These are phyloP conservation scores for Mellivora capensis DNA, from an alignment of 2,113 vertebrate genomes.

Conservation along the genomic window DNA sequence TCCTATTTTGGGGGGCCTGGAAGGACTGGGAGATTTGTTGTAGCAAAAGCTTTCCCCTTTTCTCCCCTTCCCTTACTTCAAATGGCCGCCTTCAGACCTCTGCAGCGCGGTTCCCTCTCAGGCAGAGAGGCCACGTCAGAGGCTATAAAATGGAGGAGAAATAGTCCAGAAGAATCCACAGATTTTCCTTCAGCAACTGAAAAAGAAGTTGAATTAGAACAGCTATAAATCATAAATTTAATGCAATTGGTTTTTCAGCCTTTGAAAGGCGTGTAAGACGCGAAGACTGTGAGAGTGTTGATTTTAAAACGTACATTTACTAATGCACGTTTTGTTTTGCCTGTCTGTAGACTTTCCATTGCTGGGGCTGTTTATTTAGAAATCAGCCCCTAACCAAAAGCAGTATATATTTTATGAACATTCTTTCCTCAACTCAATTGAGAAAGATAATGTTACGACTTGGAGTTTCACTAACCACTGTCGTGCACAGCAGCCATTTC, in stretches of 20 bases:
- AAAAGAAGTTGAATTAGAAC: conserved; percentile 22
- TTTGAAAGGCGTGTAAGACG: conserved; percentile 19
- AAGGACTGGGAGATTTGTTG: background rate
- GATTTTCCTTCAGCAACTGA: background rate
- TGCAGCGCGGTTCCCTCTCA: background rate
- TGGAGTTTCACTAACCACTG: conserved; percentile 73
- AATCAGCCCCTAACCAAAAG: conserved; percentile 70
- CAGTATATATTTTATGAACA: conserved; percentile 76
- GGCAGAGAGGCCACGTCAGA: background rate
- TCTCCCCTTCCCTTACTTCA: conserved; percentile 44
- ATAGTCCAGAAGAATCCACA: background rate
- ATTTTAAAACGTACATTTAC: conserved; percentile 54
- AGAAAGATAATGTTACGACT: conserved; percentile 78
- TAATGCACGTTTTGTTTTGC: conserved; percentile 44
- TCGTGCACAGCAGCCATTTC: conserved; percentile 74
- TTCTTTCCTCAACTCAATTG: conserved; percentile 76
- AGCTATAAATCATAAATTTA: conserved; percentile 34
- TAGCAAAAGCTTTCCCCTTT: conserved; percentile 32
- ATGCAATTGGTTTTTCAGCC: conserved; percentile 7
- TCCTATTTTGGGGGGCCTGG: conserved; percentile 53
- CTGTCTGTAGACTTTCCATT: conserved; percentile 58
- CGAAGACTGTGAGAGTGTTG: background rate
- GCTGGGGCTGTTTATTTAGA: conserved; percentile 76
- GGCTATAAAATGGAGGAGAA: background rate
- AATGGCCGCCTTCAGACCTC: conserved; percentile 17